Evolutionary conservation across 2,797 vertebrate species (phyloP).

Genomic region (Pitangus sulphuratus): DNA sequence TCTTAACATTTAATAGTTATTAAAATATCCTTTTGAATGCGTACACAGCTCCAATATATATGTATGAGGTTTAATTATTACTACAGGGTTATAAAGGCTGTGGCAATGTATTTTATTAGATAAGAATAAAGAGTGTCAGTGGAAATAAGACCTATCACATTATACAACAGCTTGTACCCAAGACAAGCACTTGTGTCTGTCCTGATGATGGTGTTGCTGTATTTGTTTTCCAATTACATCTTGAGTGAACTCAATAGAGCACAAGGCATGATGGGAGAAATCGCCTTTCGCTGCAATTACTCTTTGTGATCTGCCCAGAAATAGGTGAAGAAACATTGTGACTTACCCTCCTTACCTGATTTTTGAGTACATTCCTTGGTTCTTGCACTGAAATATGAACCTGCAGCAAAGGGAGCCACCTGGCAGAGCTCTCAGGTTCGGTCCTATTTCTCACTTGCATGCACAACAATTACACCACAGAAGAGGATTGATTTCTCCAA

Average conservation of each 20-base stretch:
- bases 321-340: slow-evolving; percentile 28
- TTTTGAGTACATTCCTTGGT: background rate
- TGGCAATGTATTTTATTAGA: slow-evolving; percentile 42
- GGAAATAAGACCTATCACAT: slow-evolving; percentile 71
- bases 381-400: background rate
- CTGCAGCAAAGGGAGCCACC: background rate
- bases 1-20: slow-evolving; percentile 27
- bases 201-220: slow-evolving; percentile 69
- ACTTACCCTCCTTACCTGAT: background rate
- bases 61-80: slow-evolving; percentile 65
- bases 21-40: slow-evolving; percentile 51
- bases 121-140: slow-evolving; percentile 67
- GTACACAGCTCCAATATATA: background rate
- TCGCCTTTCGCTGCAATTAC: slow-evolving; percentile 64
- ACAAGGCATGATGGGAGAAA: slow-evolving; percentile 66
- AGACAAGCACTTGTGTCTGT: slow-evolving; percentile 66
- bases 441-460: background rate
- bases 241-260: slow-evolving; percentile 72
- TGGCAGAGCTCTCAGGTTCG: background rate
- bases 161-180: slow-evolving; percentile 54
- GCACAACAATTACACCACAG: background rate
- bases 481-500: slow-evolving; percentile 38
- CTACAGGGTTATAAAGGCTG: slow-evolving; percentile 10
- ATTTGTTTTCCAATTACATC: slow-evolving; percentile 78
- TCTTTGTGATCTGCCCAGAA: slow-evolving; percentile 44